Percentiles rank a stretch among this genome's conserved stretches.
phyloP scores from a whole-genome alignment of 2,888 invertebrate species.

The Drosophila pegasa region DNA sequence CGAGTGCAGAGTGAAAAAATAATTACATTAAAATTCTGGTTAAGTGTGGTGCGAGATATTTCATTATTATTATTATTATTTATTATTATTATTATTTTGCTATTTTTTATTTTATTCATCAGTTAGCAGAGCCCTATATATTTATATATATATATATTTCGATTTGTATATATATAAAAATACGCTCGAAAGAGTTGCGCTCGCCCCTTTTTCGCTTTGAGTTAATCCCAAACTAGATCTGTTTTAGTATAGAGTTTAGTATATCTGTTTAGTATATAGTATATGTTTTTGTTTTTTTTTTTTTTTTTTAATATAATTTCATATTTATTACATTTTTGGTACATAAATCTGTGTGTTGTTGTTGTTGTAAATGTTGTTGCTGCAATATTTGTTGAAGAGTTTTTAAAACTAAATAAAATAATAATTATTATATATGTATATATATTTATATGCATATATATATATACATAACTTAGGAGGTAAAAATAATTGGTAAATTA shows the following conservation, averaged over 20 bases:
- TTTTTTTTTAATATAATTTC: slow-evolving; percentile 72
- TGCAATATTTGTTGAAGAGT: slow-evolving; percentile 52
- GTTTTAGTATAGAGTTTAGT: slow-evolving; percentile 25
- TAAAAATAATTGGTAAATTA: slow-evolving; percentile 51
- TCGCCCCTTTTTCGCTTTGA: slow-evolving; percentile 34
- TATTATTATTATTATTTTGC: background rate
- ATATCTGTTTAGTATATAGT: slow-evolving; percentile 30
- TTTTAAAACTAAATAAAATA: slow-evolving; percentile 67
- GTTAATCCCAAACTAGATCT: slow-evolving; percentile 32
- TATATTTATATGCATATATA: slow-evolving; percentile 19
- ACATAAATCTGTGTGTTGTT: slow-evolving; percentile 79
- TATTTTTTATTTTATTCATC: slow-evolving; percentile 3
- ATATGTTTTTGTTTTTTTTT: slow-evolving; percentile 38
- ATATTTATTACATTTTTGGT: slow-evolving; percentile 83
- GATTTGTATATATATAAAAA: slow-evolving; percentile 62
- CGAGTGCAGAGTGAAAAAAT: slow-evolving; percentile 39
- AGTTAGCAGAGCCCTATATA: slow-evolving; percentile 12
- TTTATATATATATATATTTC: slow-evolving; percentile 34
- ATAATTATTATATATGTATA: slow-evolving; percentile 48
- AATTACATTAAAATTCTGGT: slow-evolving; percentile 46
- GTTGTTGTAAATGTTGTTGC: slow-evolving; percentile 26
- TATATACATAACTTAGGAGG: slow-evolving; percentile 61
- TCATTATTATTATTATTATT: slow-evolving; percentile 7
- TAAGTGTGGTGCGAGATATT: slow-evolving; percentile 29
- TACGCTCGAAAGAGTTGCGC: slow-evolving; percentile 39